These are phyloP conservation scores for Empis stercorea DNA, from an alignment of 2,888 invertebrate genomes.

Conservation along the genomic window DNA sequence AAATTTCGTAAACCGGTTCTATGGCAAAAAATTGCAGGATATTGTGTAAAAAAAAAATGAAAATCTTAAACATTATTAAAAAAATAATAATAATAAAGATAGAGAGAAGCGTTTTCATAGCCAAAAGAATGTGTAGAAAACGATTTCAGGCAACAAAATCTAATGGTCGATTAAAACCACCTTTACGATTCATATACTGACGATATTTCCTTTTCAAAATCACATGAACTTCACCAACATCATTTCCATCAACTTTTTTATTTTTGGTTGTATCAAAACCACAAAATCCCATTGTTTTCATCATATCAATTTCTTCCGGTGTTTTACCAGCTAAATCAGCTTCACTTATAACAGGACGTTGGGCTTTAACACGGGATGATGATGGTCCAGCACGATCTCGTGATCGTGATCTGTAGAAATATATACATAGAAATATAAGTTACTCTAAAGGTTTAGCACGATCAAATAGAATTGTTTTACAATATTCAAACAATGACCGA, in stretches of 20 bases:
- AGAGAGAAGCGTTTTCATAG: not conserved
- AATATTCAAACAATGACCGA: too few relatives aligned
- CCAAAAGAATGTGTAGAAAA: too few relatives aligned
- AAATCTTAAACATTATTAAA: not conserved
- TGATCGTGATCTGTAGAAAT: constrained; percentile 19
- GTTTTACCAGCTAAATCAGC: constrained; percentile 83
- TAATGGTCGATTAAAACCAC: constrained; percentile 95
- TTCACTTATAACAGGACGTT: constrained; percentile 57
- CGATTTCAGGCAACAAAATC: constrained; percentile 75
- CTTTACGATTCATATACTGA: constrained; percentile 99
- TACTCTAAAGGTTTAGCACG: too few relatives aligned
- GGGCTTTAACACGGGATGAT: constrained; percentile 25
- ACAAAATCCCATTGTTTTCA: constrained; percentile 93
- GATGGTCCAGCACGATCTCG: constrained; percentile 19
- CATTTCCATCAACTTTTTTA: constrained; percentile 88
- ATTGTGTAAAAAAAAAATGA: constrained; percentile 13
- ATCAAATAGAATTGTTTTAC: too few relatives aligned
- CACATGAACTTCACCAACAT: constrained; percentile 88
- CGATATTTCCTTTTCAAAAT: constrained; percentile 92
- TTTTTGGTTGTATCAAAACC: constrained; percentile 93
- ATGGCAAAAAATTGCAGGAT: constrained; percentile 37
- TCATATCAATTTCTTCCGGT: constrained; percentile 87
- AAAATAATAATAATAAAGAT: not conserved
- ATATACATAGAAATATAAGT: not conserved
- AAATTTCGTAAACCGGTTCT: constrained; percentile 36